phyloP scores from a whole-genome alignment of 1,140 invertebrate genomes.

The Drosophila mayri region DNA sequence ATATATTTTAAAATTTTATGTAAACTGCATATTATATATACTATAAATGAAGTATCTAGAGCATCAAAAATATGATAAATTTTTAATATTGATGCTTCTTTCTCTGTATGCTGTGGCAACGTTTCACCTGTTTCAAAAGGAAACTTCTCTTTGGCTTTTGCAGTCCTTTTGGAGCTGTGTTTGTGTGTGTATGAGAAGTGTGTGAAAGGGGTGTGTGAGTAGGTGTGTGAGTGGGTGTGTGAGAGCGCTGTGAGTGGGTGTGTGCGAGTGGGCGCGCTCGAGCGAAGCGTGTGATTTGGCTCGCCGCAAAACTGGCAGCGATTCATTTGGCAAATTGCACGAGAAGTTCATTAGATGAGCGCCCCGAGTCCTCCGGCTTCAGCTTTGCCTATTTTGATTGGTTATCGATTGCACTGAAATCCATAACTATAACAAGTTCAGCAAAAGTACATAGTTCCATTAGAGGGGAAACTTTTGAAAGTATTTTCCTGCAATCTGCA shows the following conservation, averaged over 20 bases:
- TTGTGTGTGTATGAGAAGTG: neutral
- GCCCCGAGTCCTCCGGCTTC: neutral
- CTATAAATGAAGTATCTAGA: neutral
- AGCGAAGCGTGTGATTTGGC: constrained; percentile 11
- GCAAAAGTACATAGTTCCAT: neutral
- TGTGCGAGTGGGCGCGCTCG: neutral
- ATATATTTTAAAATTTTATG: neutral
- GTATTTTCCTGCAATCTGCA: neutral
- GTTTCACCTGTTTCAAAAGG: constrained; percentile 36
- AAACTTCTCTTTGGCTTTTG: constrained; percentile 21
- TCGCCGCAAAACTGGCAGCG: constrained; percentile 38
- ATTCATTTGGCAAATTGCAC: constrained; percentile 60
- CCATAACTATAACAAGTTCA: constrained; percentile 12
- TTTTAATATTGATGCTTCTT: neutral
- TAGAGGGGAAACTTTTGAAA: neutral
- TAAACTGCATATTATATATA: neutral
- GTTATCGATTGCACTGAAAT: constrained; percentile 21
- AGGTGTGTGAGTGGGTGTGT: neutral
- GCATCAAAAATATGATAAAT: neutral
- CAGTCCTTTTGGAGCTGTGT: constrained; percentile 7
- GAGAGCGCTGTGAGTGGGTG: neutral
- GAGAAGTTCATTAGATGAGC: constrained; percentile 34
- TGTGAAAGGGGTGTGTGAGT: neutral
- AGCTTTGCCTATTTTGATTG: constrained; percentile 9
- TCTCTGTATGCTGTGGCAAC: neutral